These are phyloP conservation scores for Rhabditoides inermis DNA, from an alignment of 2,888 invertebrate genomes.

Conservation along the genomic window DNA sequence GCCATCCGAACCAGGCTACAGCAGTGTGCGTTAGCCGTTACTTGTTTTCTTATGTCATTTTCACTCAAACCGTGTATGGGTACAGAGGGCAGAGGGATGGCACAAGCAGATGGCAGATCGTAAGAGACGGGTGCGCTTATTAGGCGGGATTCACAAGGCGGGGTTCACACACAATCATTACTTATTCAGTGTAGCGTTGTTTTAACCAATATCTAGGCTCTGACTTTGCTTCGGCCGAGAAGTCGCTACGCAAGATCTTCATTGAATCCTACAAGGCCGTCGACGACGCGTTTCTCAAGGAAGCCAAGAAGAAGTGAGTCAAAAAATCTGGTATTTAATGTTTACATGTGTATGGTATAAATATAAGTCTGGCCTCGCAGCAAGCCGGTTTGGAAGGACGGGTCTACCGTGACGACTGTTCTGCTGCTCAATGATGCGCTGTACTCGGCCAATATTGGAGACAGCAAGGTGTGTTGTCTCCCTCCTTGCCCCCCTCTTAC, in stretches of 20 bases:
- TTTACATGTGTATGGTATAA: not conserved
- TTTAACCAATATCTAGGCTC: too few species aligned
- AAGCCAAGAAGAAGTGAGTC: slow-evolving; percentile 55
- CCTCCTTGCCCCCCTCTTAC: not conserved
- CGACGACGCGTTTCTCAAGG: slow-evolving; percentile 57
- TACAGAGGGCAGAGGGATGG: too few species aligned
- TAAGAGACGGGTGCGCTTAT: too few species aligned
- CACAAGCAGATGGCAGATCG: too few species aligned
- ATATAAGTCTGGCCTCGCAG: slow-evolving; percentile 40
- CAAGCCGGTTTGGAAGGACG: slow-evolving; percentile 59
- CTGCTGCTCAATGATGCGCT: slow-evolving; percentile 56
- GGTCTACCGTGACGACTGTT: slow-evolving; percentile 57
- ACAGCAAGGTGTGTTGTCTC: slow-evolving; percentile 57
- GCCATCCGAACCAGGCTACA: too few species aligned
- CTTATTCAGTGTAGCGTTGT: too few species aligned
- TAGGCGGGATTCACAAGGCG: too few species aligned
- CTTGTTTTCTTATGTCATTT: too few species aligned
- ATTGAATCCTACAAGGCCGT: slow-evolving; percentile 56
- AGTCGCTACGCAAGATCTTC: slow-evolving; percentile 55
- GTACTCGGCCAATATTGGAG: slow-evolving; percentile 58
- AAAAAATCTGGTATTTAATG: not conserved
- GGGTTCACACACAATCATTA: too few species aligned
- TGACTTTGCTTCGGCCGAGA: slow-evolving; percentile 47
- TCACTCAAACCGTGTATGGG: too few species aligned
- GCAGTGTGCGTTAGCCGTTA: too few species aligned